phyloP scores from a whole-genome alignment of 2,888 invertebrate genomes.

The Leptinotarsa tumamoca region DNA sequence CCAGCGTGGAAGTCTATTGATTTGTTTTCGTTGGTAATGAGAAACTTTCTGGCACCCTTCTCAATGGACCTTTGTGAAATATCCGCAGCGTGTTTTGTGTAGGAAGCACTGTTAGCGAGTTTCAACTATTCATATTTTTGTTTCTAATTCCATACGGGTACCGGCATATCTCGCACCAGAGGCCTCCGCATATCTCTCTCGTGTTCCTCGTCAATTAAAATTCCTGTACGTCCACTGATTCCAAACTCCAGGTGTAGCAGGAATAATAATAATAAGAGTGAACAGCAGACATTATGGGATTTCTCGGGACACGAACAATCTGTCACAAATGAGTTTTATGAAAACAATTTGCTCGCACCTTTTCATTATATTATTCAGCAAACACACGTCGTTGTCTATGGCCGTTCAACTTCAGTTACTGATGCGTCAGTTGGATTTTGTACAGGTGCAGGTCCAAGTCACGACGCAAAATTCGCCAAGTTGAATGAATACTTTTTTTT shows the following conservation, averaged over 20 bases:
- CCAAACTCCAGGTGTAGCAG: not conserved
- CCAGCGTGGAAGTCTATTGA: not conserved
- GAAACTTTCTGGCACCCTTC: not conserved
- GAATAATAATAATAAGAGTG: conserved; percentile 2
- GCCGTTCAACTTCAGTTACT: no score
- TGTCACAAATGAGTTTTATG: not conserved
- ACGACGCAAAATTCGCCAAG: no score
- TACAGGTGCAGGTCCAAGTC: no score
- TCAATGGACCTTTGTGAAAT: conserved; percentile 2
- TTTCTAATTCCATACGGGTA: conserved; percentile 15
- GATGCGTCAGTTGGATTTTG: no score
- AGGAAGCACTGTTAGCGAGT: conserved; percentile 4
- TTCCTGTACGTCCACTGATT: conserved; percentile 6
- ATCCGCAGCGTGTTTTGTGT: conserved; percentile 15
- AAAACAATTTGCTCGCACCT: no score
- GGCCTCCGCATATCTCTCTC: not conserved
- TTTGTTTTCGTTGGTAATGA: not conserved
- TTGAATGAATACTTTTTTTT: no score
- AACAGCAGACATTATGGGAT: not conserved
- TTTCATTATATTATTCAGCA: no score
- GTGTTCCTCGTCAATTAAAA: conserved; percentile 14
- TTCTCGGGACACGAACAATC: not conserved
- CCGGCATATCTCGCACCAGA: conserved; percentile 18
- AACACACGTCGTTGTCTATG: no score
- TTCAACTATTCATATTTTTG: conserved; percentile 15